Percentiles rank a stretch among this genome's conserved stretches.
These are phyloP conservation scores for Ophiodon elongatus DNA, from an alignment of 2,113 vertebrate genomes.

Conservation along the genomic window DNA sequence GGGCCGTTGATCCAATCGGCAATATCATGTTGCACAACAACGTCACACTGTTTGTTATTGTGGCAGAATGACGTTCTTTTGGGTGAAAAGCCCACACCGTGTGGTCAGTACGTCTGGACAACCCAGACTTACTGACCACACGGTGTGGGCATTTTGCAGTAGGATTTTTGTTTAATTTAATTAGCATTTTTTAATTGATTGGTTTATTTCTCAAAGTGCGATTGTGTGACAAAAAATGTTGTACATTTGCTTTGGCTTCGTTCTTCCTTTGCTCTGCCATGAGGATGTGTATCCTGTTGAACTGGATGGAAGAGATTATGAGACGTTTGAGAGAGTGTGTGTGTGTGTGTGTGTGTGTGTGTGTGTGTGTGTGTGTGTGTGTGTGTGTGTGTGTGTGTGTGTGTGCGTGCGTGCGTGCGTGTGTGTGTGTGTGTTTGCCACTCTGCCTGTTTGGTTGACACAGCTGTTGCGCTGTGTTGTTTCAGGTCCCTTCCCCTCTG, in stretches of 20 bases:
- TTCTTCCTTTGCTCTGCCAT: background rate
- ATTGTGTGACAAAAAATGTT: background rate
- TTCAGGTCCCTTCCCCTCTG: conserved; percentile 62
- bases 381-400: background rate
- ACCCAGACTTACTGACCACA: too few relatives aligned
- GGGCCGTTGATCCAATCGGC: background rate
- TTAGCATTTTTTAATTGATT: background rate
- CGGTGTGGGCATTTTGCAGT: too few relatives aligned
- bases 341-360: conserved; percentile 2
- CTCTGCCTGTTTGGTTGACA: conserved; percentile 65
- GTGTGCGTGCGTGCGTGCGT: conserved; percentile 4
- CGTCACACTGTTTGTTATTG: background rate
- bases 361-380: too few relatives aligned
- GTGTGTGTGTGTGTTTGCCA: conserved; percentile 18
- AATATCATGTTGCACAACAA: background rate
- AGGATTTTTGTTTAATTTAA: too few relatives aligned
- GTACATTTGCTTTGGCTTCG: background rate
- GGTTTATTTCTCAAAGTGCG: background rate
- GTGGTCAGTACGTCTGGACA: background rate
- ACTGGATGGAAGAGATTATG: conserved; percentile 34
- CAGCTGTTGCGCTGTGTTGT: conserved; percentile 75
- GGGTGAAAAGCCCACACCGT: background rate
- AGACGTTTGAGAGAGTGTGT: conserved; percentile 5
- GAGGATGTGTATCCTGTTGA: conserved; percentile 61
- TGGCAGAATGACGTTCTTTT: background rate